Evolutionary conservation across 1,140 invertebrate genomes (phyloP), one percentile per base, ranked within the genome.

Genomic region (Ephestia elutella): DNA sequence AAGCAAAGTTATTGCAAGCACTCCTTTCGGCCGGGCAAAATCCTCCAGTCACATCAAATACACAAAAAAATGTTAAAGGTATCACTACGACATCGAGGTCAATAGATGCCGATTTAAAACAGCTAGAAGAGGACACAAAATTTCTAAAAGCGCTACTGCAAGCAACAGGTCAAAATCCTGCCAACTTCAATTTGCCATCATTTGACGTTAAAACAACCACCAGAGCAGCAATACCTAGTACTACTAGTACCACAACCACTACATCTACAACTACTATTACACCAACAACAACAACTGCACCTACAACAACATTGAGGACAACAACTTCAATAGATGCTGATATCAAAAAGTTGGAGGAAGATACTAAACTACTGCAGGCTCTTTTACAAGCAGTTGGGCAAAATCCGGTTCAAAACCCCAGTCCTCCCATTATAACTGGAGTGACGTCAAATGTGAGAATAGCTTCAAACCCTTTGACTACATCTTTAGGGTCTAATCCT

Each of bases 111-210:
- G 84, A 87, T 57, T 71, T 86, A 35, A 71, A 71, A 35, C 78
- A 86, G 57, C 78, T 86, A 60, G 73, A 86, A 66, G 83, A 86
- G 70, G 83, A 88, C 58, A 78, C 79, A 15, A 84, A 82, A 73
- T 67, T 87, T 51, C 68, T 87, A 56, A 80, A 80, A 71, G 85
- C 80, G 51, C 61, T 87, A 18, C 74, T 87, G 55, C 64, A 78
- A 65, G 85, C 82, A 21, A 85, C 75, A 5, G 82, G 82, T 38
- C 80, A 79, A 63, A 78, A 82, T 66, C 75, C 82, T 20, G 60
- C 65, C 11, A 73, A 78, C 5, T 68, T 82, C 15, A 80, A 80
- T 59, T 62, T 82, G 56, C 73, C 78, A 49, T 72, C 54, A 56
- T 63, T 82, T 56, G 63, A 71, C 50, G 55, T 59, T 59, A 68